These are phyloP conservation scores for Temnothorax unifasciatus DNA, from an alignment of 2,888 invertebrate genomes.

Conservation along the genomic window DNA sequence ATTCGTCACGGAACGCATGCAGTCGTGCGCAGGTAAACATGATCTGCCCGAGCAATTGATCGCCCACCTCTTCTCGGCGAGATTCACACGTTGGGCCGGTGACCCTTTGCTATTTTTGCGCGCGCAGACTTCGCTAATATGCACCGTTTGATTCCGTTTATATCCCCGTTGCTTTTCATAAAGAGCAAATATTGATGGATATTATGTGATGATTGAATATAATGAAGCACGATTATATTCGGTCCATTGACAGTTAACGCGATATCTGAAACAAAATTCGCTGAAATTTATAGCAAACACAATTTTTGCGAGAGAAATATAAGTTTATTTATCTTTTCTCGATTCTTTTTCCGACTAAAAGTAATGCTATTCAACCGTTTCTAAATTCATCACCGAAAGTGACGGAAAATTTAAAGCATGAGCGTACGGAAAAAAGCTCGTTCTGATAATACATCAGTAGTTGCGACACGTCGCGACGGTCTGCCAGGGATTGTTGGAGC, in stretches of 20 bases:
- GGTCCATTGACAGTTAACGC: neutral
- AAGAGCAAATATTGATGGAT: neutral
- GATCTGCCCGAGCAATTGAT: conserved; percentile 68
- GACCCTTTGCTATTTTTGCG: conserved; percentile 33
- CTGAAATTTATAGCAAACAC: neutral
- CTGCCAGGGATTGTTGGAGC: conserved; percentile 44
- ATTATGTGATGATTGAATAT: neutral
- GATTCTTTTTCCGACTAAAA: neutral
- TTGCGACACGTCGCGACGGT: conserved; percentile 38
- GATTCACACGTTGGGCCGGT: conserved; percentile 7
- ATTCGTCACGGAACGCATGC: conserved; percentile 71
- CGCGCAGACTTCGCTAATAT: neutral
- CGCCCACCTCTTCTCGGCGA: neutral
- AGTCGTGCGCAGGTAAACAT: conserved; percentile 72
- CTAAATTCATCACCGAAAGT: conserved; percentile 24
- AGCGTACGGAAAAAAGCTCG: conserved; percentile 22
- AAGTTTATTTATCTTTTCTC: neutral
- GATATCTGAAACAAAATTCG: neutral
- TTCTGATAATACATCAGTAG: conserved; percentile 27
- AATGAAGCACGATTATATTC: neutral
- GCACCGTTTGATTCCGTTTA: conserved; percentile 1
- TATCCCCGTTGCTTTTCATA: neutral
- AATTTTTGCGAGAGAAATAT: neutral
- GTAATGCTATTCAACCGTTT: neutral
- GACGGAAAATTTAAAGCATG: neutral